Percentiles rank a stretch among this genome's conserved stretches.
Evolutionary conservation across 1,140 invertebrate genomes (phyloP).

Genomic region (Parapsyche elsis): DNA sequence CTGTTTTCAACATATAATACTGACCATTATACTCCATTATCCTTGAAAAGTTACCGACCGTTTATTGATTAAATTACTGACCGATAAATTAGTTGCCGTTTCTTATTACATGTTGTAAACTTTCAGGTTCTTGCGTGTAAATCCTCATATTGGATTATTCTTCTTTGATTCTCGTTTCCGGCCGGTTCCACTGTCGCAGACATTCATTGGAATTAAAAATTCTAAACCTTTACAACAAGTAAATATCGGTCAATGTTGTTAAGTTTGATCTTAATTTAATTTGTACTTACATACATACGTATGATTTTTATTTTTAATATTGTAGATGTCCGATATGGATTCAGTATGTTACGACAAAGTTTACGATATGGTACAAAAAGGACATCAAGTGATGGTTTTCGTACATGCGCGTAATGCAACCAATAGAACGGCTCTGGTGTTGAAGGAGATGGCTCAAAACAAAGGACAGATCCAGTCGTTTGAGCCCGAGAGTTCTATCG

Average conservation of each 20-base stretch:
- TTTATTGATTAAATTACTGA: no score
- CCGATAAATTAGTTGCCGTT: no score
- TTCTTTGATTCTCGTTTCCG: slow-evolving; percentile 97
- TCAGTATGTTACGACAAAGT: slow-evolving; percentile 95
- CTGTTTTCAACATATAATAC: no score
- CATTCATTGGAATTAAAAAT: slow-evolving; percentile 92
- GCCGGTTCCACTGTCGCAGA: slow-evolving; percentile 93
- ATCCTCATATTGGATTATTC: slow-evolving; percentile 92
- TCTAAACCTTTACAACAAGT: slow-evolving; percentile 79
- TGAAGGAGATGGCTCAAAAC: slow-evolving; percentile 82
- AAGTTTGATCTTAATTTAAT: slow-evolving; percentile 62
- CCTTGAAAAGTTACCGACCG: no score
- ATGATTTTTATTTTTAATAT: slow-evolving; percentile 68
- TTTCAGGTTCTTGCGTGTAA: slow-evolving; percentile 88
- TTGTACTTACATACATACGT: slow-evolving; percentile 72
- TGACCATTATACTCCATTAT: no score
- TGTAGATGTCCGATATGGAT: slow-evolving; percentile 88
- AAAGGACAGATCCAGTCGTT: slow-evolving; percentile 79
- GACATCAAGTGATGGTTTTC: slow-evolving; percentile 99
- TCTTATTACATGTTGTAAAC: neutral
- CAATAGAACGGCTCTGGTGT: slow-evolving; percentile 81
- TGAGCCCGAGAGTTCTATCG: slow-evolving; percentile 72
- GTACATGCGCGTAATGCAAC: slow-evolving; percentile 98
- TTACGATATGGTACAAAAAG: slow-evolving; percentile 84
- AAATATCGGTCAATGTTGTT: slow-evolving; percentile 12